Evolutionary conservation across 1,140 invertebrate species (phyloP), one percentile per base, ranked within the genome.

Genomic region (Meloidogyne hapla): DNA sequence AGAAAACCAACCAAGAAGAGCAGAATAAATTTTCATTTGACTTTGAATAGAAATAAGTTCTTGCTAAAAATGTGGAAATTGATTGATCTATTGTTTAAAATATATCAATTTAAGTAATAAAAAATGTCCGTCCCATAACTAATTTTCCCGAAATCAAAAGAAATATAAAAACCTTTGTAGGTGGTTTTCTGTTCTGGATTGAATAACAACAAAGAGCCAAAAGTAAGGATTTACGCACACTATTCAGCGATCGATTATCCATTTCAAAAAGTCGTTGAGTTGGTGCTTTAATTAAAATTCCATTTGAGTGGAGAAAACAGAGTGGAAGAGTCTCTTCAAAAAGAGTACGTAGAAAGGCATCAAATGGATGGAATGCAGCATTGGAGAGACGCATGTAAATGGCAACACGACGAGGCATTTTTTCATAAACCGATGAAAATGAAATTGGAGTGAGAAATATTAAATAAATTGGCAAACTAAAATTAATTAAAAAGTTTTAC

Each of bases 341-440:
- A 56, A 73, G 28, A 18, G 38, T 23, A 8, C 1, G 70, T 5
- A 73, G 56, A 73, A 73, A 73, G 13, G 33, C 12, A 1, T 13
- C 56, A 26, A 38, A 23, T 9, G 70, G 48, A 4, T 61, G 70
- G 56, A 73, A 61, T 23, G 64, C 38, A 40, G 70, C 28, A 40
- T 64, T 56, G 5, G 48, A 21, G 15, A 62, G 18, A 64, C 23
- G 23, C 23, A 73, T 28, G 33, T 73, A 12, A 64, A 62, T 28
- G 18, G 64, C 61, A 38, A 62, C 15, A 18, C 1, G 10, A 23
- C 70, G 70, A 6, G 56, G 56, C 21, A 73, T 73, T 63, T 21
- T 61, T 8, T 73, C 56, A 26, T 56, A 42, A 64, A 73, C 64
- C 5, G 70, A 26, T n/a, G 70, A 23, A 62, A 73, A 73, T 65